Evolutionary conservation across 2,797 vertebrate species (phyloP), one percentile per base, ranked within the genome.

Genomic region (Hippocampus kuda): DNA sequence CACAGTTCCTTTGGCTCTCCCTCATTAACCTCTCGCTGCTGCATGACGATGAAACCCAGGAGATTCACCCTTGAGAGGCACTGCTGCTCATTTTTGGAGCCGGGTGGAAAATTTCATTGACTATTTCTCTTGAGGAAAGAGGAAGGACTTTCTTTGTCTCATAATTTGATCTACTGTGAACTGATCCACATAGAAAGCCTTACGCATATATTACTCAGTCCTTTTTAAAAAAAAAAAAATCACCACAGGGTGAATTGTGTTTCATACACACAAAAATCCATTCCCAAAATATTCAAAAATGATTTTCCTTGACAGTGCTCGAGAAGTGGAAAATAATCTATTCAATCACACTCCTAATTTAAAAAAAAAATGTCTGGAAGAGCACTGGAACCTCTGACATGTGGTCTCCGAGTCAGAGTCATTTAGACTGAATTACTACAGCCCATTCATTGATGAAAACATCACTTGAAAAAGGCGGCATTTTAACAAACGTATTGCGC

Each of bases 1-100:
- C 88, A 84, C 74, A 87, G 86, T 88, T 89, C 87, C 84, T 81
- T 80, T 77, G 81, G 84, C 83, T 85, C 82, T 87, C 84, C 81
- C 86, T 90, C 88, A 87, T 89, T 89, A 89, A 86, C 80, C 83
- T 79, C 72, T 75, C 77, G 77, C 72, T n/a, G 63, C 79, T 68
- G 82, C 67, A 76, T 86, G 85, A 89, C 82, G 72, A 77, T 85
- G 77, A 82, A 86, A 88, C 86, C 86, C 84, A 81, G 76, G 79
- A 79, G 81, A 87, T 86, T 80, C 82, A 70, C 84, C 81, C 82
- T 83, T 89, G 80, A 72, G 79, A 76, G 82, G 72, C 30, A 75
- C 74, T 66, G 5, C 49, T 20, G 72, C 61, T 42, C 7, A 44
- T 71, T 59, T 60, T 53, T 22, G 48, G 51, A 67, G 76, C 78